Evolutionary conservation across 2,113 vertebrate genomes (phyloP).

Genomic region (Lophochroa leadbeateri): DNA sequence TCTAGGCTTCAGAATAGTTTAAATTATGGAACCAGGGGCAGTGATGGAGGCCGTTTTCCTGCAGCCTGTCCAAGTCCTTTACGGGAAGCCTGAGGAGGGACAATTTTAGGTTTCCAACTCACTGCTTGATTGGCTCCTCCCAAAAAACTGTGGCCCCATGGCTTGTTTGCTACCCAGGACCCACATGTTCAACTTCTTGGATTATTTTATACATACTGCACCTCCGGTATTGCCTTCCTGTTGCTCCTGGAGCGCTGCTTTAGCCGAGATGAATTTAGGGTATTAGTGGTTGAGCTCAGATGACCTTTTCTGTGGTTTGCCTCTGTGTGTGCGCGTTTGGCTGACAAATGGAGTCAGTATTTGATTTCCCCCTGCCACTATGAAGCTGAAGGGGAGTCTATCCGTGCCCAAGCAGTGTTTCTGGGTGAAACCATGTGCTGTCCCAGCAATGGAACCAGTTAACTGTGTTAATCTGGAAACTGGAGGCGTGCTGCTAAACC

Average conservation of each 20-base stretch:
- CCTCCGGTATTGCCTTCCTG: neutral
- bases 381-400: fast-evolving
- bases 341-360: fast-evolving
- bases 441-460: neutral
- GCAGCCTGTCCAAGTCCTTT: neutral
- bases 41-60: neutral
- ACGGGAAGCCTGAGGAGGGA: neutral
- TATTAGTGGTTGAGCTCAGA: neutral
- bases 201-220: fast-evolving
- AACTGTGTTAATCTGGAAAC: neutral
- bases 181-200: fast-evolving
- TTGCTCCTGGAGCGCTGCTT: neutral
- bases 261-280: neutral
- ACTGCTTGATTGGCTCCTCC: neutral
- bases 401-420: neutral
- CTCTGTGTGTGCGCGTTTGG: fast-evolving
- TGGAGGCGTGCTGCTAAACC: neutral
- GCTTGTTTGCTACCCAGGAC: neutral
- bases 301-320: neutral
- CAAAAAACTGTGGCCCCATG: neutral
- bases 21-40: neutral
- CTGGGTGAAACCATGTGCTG: neutral
- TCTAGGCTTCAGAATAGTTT: neutral
- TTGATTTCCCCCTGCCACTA: neutral
- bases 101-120: neutral